These are phyloP conservation scores for Regulus satrapa DNA, from an alignment of 2,113 vertebrate species.

Conservation along the genomic window DNA sequence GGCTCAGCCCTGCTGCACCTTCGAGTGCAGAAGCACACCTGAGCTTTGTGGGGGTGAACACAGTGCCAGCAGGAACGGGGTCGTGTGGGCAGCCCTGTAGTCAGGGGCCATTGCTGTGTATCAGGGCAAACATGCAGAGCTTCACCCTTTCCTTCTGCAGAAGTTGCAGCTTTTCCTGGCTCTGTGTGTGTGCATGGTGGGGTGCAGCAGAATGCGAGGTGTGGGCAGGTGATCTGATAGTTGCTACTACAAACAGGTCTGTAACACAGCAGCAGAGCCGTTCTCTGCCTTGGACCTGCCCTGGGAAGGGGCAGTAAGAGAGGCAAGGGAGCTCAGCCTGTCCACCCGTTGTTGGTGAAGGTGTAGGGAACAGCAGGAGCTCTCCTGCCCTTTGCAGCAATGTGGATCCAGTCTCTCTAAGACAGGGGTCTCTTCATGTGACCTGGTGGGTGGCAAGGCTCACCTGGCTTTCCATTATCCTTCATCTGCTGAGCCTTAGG, in stretches of 20 bases:
- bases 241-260: not conserved
- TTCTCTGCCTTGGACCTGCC: not conserved
- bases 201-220: not conserved
- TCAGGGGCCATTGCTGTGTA: not conserved
- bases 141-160: not conserved
- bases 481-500: not conserved
- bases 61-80: not conserved
- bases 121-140: not conserved
- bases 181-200: not conserved
- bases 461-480: not conserved
- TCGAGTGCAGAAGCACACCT: not conserved
- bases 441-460: not conserved
- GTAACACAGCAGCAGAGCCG: not conserved
- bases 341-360: not conserved
- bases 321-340: not conserved
- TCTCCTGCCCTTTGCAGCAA: not conserved
- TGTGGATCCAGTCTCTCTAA: not conserved
- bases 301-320: not conserved
- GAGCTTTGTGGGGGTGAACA: not conserved
- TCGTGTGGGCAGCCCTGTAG: not conserved
- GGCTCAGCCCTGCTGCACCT: not conserved
- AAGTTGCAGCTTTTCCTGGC: not conserved
- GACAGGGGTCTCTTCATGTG: not conserved
- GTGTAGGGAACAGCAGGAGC: not conserved
- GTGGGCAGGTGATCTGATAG: not conserved